Base-by-base conservation (phyloP, 2,888 invertebrate species). In the Sinopyrophorus schimmeli region DNA sequence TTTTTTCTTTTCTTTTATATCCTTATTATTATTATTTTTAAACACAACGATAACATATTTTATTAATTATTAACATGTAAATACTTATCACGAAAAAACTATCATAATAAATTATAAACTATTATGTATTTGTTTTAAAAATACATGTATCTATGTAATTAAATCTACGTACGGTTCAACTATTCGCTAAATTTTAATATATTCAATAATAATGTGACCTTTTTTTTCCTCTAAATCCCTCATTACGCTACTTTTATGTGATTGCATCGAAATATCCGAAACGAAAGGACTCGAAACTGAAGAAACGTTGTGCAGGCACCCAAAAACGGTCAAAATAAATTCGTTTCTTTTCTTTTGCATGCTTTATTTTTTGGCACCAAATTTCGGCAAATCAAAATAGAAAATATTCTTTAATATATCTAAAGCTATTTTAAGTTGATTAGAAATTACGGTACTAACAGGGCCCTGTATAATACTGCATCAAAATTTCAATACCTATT, bases 81-180 rank as follows among this genome's bases (percentile, higher is more conserved):
- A 57, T 60, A 54, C 62, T 62, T 67, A 66, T 64, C 61, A 63
- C 63, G 60, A 68, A 64, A 60, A 56, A 58, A 55, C 65, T 60
- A 62, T n/a, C n/a, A 62, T 65, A 63, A 63, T 66, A 66, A 65
- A 61, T 67, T 61, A 67, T 60, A 64, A 66, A 65, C 68, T 71
- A 69, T 66, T 61, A 67, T 66, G 68, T 69, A 69, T 68, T 69
- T 65, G 54, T 62, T 68, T n/a, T 64, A 61, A 67, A 71, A 70
- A 71, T 72, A 70, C 69, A 68, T 66, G 62, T 64, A 62, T 63
- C 54, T 66, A 62, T 68, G 68, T 68, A 65, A 67, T 52, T 71
- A 72, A 70, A 70, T 60, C 71, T 73, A 73, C 68, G 55, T 69
- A 72, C 66, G 69, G 68, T 62, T 72, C 69, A 71, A 71, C 72